A percentile compares a stretch with the other conserved stretches of the same genome.
These are phyloP conservation scores for Orchesella cincta DNA, from an alignment of 1,140 invertebrate genomes.

Conservation along the genomic window DNA sequence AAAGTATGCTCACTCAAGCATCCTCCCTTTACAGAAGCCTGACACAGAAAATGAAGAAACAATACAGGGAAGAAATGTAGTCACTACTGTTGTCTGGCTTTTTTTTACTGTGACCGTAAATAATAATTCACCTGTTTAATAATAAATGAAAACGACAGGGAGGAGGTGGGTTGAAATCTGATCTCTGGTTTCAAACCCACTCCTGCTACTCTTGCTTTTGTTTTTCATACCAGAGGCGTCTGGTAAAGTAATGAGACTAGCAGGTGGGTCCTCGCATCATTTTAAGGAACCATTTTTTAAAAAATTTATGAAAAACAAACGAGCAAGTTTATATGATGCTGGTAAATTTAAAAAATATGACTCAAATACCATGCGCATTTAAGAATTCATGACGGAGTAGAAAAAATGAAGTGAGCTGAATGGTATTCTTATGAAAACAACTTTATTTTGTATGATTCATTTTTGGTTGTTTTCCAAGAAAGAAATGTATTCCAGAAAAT, in stretches of 20 bases:
- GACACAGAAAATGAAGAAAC: too few species aligned
- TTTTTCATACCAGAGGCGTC: background rate
- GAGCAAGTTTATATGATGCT: background rate
- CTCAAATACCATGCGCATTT: too few species aligned
- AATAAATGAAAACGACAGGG: conserved; percentile 10
- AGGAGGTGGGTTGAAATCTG: conserved; percentile 1
- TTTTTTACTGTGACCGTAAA: background rate
- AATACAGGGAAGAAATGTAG: too few species aligned
- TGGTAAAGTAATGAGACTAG: background rate
- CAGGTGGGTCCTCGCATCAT: conserved; percentile 7
- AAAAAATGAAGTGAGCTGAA: too few species aligned
- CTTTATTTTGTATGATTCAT: background rate
- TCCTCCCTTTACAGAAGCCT: too few species aligned
- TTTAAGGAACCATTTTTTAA: background rate
- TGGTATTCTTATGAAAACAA: background rate
- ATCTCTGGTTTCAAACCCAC: background rate
- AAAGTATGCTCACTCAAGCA: too few species aligned
- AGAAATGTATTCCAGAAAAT: too few species aligned
- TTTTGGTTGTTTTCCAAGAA: too few species aligned
- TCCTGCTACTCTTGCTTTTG: background rate
- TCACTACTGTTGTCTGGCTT: too few species aligned
- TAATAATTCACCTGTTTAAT: conserved; percentile 22
- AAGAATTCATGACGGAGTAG: too few species aligned
- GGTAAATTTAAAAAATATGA: background rate
- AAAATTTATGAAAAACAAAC: background rate